Evolutionary conservation across 2,113 vertebrate genomes (phyloP).

Genomic region (Corythaixoides concolor): DNA sequence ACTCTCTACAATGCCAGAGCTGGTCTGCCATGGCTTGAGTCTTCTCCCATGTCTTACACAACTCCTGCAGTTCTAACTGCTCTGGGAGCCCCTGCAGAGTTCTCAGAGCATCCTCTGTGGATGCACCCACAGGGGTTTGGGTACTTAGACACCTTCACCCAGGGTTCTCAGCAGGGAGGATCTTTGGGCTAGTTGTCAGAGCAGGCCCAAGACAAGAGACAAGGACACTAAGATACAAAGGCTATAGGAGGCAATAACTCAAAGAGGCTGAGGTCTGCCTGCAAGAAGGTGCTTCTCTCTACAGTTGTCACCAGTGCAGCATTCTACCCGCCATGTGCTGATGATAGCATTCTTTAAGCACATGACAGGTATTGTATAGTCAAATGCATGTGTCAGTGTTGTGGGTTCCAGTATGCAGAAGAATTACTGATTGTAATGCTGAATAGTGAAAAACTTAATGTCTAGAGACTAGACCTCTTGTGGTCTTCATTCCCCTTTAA

Average conservation of each 20-base stretch:
- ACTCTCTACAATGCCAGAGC: too few relatives aligned
- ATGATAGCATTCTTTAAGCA: not conserved
- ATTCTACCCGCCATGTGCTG: not conserved
- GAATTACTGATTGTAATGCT: not conserved
- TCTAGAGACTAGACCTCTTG: not conserved
- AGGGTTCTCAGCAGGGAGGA: too few relatives aligned
- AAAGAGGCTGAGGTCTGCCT: not conserved
- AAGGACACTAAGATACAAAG: not conserved
- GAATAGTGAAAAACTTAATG: not conserved
- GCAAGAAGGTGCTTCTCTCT: not conserved
- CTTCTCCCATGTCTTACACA: too few relatives aligned
- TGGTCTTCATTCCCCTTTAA: not conserved
- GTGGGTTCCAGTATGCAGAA: not conserved
- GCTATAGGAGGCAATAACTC: not conserved
- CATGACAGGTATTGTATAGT: not conserved
- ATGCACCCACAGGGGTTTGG: too few relatives aligned
- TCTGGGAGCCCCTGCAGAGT: too few relatives aligned
- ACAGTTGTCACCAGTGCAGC: not conserved
- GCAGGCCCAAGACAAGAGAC: not conserved
- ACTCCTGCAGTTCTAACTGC: too few relatives aligned
- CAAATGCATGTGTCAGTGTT: not conserved
- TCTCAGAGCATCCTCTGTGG: too few relatives aligned
- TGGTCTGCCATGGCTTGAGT: too few relatives aligned
- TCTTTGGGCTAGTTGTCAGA: not conserved
- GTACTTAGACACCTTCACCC: too few relatives aligned